These are phyloP conservation scores for Coendou prehensilis DNA, from an alignment of 2,797 vertebrate species.

Conservation along the genomic window DNA sequence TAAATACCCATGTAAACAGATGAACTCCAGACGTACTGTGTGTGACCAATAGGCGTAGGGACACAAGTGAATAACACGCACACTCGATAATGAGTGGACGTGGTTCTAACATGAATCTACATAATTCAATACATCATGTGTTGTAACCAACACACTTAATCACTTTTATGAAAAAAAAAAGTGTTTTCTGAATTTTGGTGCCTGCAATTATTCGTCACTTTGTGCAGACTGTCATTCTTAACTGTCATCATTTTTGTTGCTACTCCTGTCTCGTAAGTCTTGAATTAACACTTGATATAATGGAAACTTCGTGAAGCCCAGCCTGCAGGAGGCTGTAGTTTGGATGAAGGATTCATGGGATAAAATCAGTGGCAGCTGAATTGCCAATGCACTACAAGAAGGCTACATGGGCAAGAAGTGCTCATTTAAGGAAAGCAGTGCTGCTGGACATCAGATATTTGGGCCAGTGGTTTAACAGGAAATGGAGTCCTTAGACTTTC, in stretches of 20 bases:
- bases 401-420: background rate
- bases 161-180: background rate
- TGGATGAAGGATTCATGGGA: background rate
- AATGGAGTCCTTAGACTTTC: background rate
- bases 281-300: background rate
- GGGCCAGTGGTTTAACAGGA: background rate
- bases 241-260: background rate
- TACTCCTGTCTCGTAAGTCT: background rate
- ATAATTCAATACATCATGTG: background rate
- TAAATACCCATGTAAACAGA: background rate
- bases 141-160: background rate
- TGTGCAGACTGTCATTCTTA: background rate
- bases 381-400: too few relatives aligned
- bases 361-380: background rate
- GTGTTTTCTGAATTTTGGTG: background rate
- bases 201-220: background rate
- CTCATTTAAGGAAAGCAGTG: background rate
- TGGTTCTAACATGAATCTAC: background rate
- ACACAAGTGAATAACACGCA: background rate
- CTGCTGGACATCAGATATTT: background rate
- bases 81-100: background rate
- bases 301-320: background rate
- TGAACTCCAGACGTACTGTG: background rate
- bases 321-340: background rate
- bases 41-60: background rate